phyloP scores from a whole-genome alignment of 2,113 vertebrate genomes.

The Amblyopsis rosae region DNA sequence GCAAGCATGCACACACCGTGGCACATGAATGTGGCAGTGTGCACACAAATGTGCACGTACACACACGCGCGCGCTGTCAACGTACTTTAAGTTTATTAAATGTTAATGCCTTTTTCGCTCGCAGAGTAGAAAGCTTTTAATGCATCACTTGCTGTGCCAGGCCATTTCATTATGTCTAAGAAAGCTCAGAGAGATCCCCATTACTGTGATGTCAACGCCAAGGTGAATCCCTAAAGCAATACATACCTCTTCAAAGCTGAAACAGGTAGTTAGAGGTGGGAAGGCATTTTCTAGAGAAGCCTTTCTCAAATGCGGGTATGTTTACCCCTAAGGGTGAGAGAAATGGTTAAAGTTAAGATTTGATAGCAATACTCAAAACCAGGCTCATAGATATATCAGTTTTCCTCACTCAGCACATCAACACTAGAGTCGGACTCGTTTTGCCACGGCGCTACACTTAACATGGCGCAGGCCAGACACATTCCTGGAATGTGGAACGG shows the following conservation, averaged over 20 bases:
- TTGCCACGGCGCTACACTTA: neutral
- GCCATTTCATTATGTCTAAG: constrained; percentile 48
- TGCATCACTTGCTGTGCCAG: constrained; percentile 33
- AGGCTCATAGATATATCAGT: too few species aligned
- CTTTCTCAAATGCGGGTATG: too few species aligned
- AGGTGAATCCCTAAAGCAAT: constrained; percentile 14
- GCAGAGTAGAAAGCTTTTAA: constrained; percentile 26
- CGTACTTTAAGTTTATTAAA: constrained; percentile 53
- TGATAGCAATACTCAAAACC: too few species aligned
- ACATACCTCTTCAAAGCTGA: neutral
- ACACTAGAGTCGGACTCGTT: too few species aligned
- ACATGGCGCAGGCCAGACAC: constrained; percentile 26
- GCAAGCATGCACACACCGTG: constrained; percentile 28
- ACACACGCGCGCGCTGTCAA: neutral
- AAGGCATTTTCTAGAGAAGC: too few species aligned
- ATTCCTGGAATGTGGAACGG: constrained; percentile 50
- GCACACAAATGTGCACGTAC: neutral
- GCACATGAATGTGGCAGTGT: neutral
- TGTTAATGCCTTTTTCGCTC: constrained; percentile 46
- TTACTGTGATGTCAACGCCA: neutral
- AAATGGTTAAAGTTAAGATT: too few species aligned
- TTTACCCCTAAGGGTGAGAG: too few species aligned
- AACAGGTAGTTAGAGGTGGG: too few species aligned
- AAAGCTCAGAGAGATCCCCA: neutral
- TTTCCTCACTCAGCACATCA: too few species aligned